These are phyloP conservation scores for mouse (Mus musculus) DNA, from an alignment of 2,113 vertebrate genomes.

Conservation along the genomic window GRCm39 chr2:71254501-71255000, in stretches of 20 bases:
- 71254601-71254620: no score
- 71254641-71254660: no score
- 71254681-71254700: not conserved
- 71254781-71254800: not conserved
- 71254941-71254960: conserved; percentile 23
- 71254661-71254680: no score
- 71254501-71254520: not conserved
- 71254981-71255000: conserved; percentile 53
- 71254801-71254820: not conserved
- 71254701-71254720: not conserved
- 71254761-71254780: conserved; percentile 65
- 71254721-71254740: not conserved
- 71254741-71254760: not conserved
- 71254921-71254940: conserved; percentile 50
- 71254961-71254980: conserved; percentile 65
- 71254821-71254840: not conserved
- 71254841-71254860: not conserved
- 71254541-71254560: no score
- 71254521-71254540: not conserved
- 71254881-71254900: conserved; percentile 28
- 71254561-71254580: no score
- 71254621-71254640: no score
- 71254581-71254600: no score
- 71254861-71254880: conserved; percentile 40
- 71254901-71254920: conserved; percentile 65